Evolutionary conservation across 2,113 vertebrate genomes (phyloP), one percentile per base, ranked within the genome.

Genomic region (Gopherus flavomarginatus): DNA sequence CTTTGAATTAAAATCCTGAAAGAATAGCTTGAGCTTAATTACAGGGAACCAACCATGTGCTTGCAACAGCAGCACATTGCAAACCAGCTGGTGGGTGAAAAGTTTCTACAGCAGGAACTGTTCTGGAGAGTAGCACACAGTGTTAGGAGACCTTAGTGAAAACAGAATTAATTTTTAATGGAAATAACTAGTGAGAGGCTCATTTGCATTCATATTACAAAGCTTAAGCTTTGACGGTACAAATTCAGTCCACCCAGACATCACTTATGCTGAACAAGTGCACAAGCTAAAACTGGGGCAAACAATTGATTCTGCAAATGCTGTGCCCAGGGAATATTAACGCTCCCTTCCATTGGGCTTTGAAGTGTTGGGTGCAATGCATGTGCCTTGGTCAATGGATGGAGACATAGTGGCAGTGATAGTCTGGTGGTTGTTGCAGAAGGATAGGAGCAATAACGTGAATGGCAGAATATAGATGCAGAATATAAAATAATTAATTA

Each of bases 11-110:
- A 54, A 88, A 26, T 11, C 84, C 94, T 93, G 86, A 78, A 95
- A 95, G 94, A 94, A 77, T 88, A 91, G 93, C 1, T 0, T 82
- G 93, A 80, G 88, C 86, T 93, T 91, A 90, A 89, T 95, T 62
- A 80, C 91, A 83, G 95, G 1, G 17, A 79, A 47, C 85, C 85
- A 92, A 50, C 94, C 93, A 72, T 72, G 75, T 78, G 88, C 82
- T 93, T 2, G 0, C 83, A 78, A 90, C 31, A 14, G 91, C n/a
- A 12, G 93, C 94, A 81, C 88, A 9, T 65, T 56, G 93, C 83
- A 75, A 90, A 92, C 1, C 94, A 92, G 89, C 95, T 81, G 93
- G 92, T 88, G 80, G 42, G 75, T 87, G 65, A 62, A 14, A 65
- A 89, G 79, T 54, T 85, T 26, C 91, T 54, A 27, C 81, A 14